Percentiles rank a stretch among this genome's conserved stretches.
These are phyloP conservation scores for Acrobeloides nanus DNA, from an alignment of 2,888 invertebrate species.

Conservation along the genomic window DNA sequence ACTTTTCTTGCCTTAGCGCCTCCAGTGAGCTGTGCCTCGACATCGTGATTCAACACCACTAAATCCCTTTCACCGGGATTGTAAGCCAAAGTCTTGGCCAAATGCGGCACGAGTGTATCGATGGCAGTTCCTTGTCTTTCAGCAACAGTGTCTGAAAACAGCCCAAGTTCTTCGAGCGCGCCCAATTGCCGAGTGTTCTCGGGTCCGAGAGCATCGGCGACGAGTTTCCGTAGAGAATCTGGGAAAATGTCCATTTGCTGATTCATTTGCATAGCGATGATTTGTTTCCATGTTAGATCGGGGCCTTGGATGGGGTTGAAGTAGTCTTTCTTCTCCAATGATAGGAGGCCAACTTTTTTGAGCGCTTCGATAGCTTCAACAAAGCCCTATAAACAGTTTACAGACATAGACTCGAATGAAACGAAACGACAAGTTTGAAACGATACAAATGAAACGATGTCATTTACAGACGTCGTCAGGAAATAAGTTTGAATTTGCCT, in stretches of 20 bases:
- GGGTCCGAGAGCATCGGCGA: conserved; percentile 71
- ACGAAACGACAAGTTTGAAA: not conserved
- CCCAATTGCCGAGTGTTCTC: conserved; percentile 23
- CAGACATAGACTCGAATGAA: not conserved
- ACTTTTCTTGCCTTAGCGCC: conserved; percentile 20
- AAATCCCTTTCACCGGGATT: conserved; percentile 77
- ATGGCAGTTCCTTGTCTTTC: conserved; percentile 75
- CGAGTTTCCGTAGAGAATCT: conserved; percentile 77
- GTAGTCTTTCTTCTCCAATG: conserved; percentile 74
- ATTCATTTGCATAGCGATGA: conserved; percentile 77
- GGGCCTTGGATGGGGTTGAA: conserved; percentile 85
- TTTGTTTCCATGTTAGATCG: conserved; percentile 85
- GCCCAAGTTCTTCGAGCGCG: conserved; percentile 63
- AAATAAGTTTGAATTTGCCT: not conserved
- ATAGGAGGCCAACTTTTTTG: conserved; percentile 78
- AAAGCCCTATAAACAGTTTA: conserved; percentile 64
- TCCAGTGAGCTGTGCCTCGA: conserved; percentile 81
- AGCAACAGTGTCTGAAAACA: conserved; percentile 73
- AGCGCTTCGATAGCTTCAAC: conserved; percentile 78
- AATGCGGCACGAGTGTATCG: conserved; percentile 82
- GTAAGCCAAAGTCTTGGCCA: conserved; percentile 49
- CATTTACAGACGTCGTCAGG: not conserved
- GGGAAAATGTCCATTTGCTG: conserved; percentile 80
- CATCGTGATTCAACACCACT: conserved; percentile 83
- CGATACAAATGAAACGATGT: not conserved